These are phyloP conservation scores for Tenthredo notha DNA, from an alignment of 2,888 invertebrate genomes.

Conservation along the genomic window DNA sequence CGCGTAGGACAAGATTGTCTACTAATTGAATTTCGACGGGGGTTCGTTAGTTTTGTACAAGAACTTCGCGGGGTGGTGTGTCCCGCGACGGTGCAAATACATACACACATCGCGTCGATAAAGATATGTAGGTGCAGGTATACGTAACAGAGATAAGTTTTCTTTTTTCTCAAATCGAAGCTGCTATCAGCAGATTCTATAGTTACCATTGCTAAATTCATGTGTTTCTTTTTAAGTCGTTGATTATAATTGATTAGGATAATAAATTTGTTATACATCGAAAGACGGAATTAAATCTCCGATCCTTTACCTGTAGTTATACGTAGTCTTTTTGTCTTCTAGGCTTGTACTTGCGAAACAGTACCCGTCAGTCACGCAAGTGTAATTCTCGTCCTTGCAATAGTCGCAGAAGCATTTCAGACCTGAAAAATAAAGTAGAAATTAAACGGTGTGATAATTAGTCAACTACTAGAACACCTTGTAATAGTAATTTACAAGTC, in stretches of 20 bases:
- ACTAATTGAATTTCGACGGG: slow-evolving; percentile 39
- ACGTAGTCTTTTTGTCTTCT: slow-evolving; percentile 81
- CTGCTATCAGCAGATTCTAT: background rate
- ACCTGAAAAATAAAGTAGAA: slow-evolving; percentile 78
- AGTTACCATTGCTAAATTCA: background rate
- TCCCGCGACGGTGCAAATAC: background rate
- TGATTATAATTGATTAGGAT: background rate
- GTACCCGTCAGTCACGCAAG: slow-evolving; percentile 93
- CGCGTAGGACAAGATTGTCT: slow-evolving; percentile 30
- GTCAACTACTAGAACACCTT: background rate
- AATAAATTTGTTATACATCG: background rate
- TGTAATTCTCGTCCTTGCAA: slow-evolving; percentile 86
- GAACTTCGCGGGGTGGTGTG: background rate
- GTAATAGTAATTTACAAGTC: background rate
- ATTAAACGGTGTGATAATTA: background rate
- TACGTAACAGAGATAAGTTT: too few relatives aligned
- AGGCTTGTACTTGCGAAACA: slow-evolving; percentile 90
- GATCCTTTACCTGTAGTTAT: slow-evolving; percentile 88
- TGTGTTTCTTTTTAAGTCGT: background rate
- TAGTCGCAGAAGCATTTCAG: slow-evolving; percentile 93
- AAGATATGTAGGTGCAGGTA: background rate
- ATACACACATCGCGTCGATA: background rate
- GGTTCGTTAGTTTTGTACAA: background rate
- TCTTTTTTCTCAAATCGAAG: background rate
- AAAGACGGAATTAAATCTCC: background rate